A percentile compares a stretch with the other conserved stretches of the same genome.
Conservation (phyloP, 2,888 invertebrate species). For the Callyntrura guangdongensis region DNA sequence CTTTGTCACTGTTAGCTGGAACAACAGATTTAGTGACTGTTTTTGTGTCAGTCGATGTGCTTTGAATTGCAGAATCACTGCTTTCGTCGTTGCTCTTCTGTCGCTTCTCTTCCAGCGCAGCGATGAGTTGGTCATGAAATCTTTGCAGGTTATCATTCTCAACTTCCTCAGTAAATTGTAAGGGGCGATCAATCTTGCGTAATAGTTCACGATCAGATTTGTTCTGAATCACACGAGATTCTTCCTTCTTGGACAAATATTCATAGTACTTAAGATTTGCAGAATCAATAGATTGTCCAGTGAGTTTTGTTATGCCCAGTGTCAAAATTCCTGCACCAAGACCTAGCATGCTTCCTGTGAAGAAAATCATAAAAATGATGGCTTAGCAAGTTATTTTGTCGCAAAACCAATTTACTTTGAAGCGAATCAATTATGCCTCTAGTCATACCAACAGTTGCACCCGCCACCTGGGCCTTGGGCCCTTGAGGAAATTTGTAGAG, state of each 20-base stretch:
- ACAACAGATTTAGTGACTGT: not conserved
- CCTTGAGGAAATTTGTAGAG: conserved; percentile 91
- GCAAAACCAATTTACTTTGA: not conserved
- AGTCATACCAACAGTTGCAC: conserved; percentile 88
- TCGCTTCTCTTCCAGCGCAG: not conserved
- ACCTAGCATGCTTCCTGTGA: conserved; percentile 89
- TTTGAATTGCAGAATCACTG: not conserved
- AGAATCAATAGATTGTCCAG: conserved; percentile 89
- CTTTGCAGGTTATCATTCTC: conserved; percentile 10
- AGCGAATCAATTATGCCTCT: conserved; percentile 20
- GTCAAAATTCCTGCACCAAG: conserved; percentile 88
- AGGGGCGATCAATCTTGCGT: not conserved
- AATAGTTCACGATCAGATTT: conserved; percentile 85
- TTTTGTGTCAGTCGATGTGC: not conserved
- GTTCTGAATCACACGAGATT: conserved; percentile 86
- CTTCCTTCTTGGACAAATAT: conserved; percentile 88
- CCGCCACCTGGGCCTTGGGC: conserved; percentile 90
- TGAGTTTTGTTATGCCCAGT: conserved; percentile 87
- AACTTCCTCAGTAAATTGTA: not conserved
- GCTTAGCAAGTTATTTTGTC: not conserved
- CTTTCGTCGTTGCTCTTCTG: not conserved
- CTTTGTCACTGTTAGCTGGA: not conserved
- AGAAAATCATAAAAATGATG: conserved; percentile 47
- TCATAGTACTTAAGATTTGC: conserved; percentile 85
- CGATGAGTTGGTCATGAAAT: conserved; percentile 48